Conservation (phyloP, 2,113 vertebrate genomes). For the Macquaria ambigua region DNA sequence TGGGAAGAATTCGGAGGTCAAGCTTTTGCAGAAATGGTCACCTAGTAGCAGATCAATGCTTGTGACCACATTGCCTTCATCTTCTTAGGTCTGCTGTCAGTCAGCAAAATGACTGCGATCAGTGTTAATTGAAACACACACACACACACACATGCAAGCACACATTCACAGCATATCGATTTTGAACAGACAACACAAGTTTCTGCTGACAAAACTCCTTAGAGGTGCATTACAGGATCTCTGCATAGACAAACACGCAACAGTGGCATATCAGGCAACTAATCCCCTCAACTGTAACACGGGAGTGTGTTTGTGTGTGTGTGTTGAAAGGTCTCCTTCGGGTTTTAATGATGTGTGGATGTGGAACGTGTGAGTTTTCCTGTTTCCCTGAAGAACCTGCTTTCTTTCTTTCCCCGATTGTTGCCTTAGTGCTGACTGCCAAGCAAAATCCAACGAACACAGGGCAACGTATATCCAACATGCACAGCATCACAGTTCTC, state of each 20-base stretch:
- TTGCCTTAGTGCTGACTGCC: constrained; percentile 79
- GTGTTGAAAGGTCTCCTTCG: constrained; percentile 1
- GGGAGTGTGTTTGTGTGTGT: constrained; percentile 16
- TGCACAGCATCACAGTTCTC: constrained; percentile 6
- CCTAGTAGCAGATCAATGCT: constrained; percentile 37
- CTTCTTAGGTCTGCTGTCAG: constrained; percentile 36
- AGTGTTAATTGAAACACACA: constrained; percentile 11
- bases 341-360: constrained; percentile 11
- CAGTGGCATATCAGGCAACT: constrained; percentile 32
- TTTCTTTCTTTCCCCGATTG: constrained; percentile 29
- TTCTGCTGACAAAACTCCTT: constrained; percentile 44
- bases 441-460: constrained; percentile 57
- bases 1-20: constrained; percentile 2
- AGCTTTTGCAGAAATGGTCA: constrained; percentile 33
- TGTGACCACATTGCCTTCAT: constrained; percentile 62
- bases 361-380: constrained; percentile 27
- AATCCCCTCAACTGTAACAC: constrained; percentile 26
- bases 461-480: constrained; percentile 5
- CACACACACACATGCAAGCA: constrained; percentile 18
- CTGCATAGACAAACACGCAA: constrained; percentile 19
- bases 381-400: constrained; percentile 12
- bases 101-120: constrained; percentile 35
- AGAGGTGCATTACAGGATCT: constrained; percentile 38
- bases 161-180: constrained; percentile 21
- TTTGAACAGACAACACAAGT: constrained; percentile 7